These are phyloP conservation scores for Distichodus sexfasciatus DNA, from an alignment of 2,797 vertebrate genomes.

Conservation along the genomic window DNA sequence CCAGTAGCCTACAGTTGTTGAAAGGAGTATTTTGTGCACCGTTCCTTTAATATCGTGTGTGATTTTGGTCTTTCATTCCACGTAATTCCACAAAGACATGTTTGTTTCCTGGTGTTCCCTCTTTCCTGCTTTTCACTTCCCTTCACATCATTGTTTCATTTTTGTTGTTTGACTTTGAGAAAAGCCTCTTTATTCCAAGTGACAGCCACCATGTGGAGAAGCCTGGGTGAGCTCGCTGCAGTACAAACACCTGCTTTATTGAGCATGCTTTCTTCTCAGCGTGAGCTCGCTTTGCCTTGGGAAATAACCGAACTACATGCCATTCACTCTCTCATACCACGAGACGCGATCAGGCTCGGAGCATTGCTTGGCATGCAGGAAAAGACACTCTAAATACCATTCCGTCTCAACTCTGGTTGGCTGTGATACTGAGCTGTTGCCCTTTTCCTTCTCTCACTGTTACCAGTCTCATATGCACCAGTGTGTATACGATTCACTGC, in stretches of 20 bases:
- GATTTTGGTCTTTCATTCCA: neutral
- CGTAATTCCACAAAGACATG: conserved; percentile 26
- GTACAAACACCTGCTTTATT: conserved; percentile 33
- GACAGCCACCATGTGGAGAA: conserved; percentile 25
- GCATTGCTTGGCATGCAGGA: conserved; percentile 1
- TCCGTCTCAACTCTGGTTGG: conserved; percentile 9
- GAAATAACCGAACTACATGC: conserved; percentile 34
- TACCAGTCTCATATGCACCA: neutral
- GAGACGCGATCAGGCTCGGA: conserved; percentile 23
- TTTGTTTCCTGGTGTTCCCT: conserved; percentile 17
- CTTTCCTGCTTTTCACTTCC: conserved; percentile 11
- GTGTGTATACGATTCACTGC: conserved; percentile 10
- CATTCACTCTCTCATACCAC: conserved; percentile 32
- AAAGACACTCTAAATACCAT: conserved; percentile 21
- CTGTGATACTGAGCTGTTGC: conserved; percentile 1
- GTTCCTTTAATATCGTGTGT: too few species aligned
- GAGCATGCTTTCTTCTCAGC: conserved; percentile 30
- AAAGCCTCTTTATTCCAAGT: conserved; percentile 33
- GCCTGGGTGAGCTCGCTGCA: conserved; percentile 9
- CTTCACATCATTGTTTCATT: conserved; percentile 37
- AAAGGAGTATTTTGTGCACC: too few species aligned
- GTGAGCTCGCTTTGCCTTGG: conserved; percentile 36
- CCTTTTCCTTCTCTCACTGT: conserved; percentile 4
- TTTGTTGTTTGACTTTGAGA: conserved; percentile 31
- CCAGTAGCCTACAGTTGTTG: too few species aligned